Percentiles rank a stretch among this genome's conserved stretches.
These are phyloP conservation scores for Erpobdella octoculata DNA, from an alignment of 2,888 invertebrate species.

Conservation along the genomic window DNA sequence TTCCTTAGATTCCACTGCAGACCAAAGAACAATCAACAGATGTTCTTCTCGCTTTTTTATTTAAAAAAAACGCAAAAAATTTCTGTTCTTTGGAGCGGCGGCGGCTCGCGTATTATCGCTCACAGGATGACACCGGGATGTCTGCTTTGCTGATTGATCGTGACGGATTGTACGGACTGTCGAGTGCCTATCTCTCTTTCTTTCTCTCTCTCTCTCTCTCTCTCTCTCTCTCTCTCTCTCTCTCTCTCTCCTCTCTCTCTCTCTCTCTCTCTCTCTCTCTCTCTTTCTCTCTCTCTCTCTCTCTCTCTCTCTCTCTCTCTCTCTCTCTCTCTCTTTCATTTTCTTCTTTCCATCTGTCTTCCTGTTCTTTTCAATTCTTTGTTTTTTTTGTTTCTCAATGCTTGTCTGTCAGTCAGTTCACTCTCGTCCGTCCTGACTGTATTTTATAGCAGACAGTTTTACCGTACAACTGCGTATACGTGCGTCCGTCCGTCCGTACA, in stretches of 20 bases:
- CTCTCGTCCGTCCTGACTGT: not conserved
- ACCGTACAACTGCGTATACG: not conserved
- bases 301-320: not conserved
- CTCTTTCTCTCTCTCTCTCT: not conserved
- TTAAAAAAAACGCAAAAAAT: too few species aligned
- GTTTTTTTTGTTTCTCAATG: not conserved
- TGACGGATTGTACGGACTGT: too few species aligned
- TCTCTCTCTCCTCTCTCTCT: slow-evolving; percentile 6
- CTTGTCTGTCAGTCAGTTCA: not conserved
- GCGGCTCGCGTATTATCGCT: too few species aligned
- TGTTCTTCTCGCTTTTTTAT: too few species aligned
- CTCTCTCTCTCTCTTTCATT: slow-evolving; percentile 14
- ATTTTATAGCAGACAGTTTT: not conserved
- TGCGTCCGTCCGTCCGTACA: not conserved
- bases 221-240: slow-evolving; percentile 1
- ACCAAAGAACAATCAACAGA: too few species aligned
- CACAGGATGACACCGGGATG: too few species aligned
- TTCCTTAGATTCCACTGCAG: too few species aligned
- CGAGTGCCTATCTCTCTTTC: not conserved
- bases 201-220: not conserved
- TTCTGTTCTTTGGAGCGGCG: too few species aligned
- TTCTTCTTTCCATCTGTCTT: not conserved
- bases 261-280: not conserved
- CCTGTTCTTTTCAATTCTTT: not conserved
- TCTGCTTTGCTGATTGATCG: too few species aligned